phyloP scores from a whole-genome alignment of 1,140 invertebrate genomes.

The Fopius arisanus region DNA sequence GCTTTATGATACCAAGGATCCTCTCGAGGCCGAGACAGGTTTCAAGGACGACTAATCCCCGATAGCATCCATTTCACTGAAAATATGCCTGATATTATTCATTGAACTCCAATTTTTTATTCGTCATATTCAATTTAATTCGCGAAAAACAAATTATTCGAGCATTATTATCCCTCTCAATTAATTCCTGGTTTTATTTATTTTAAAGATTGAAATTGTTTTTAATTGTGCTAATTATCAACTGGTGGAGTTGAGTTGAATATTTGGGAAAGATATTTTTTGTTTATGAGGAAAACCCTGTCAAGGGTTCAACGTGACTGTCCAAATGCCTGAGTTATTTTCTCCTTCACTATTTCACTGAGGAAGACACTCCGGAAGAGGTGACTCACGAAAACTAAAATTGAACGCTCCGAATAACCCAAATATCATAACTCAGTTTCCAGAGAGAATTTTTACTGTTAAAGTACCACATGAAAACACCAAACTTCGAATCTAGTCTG shows the following conservation, averaged over 20 bases:
- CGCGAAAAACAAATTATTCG: no score
- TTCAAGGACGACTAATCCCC: background rate
- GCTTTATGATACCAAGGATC: background rate
- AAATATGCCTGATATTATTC: no score
- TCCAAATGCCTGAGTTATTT: background rate
- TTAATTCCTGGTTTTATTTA: no score
- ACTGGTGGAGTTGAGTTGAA: no score
- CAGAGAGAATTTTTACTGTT: background rate
- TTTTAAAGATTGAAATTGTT: no score
- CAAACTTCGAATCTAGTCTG: background rate
- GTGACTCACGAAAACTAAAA: conserved; percentile 9
- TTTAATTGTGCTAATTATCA: no score
- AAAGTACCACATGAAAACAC: background rate
- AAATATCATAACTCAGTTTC: background rate
- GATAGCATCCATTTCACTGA: background rate
- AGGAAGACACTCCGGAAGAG: background rate
- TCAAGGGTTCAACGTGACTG: background rate
- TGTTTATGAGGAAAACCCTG: no score
- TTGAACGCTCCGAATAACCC: background rate
- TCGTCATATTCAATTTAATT: background rate
- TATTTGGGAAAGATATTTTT: no score
- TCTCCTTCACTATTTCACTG: background rate
- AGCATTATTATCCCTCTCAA: no score
- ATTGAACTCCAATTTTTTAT: background rate
- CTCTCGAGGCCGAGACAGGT: background rate